Base-by-base conservation (phyloP, 2,888 invertebrate species). In the Tribolium freemani region DNA sequence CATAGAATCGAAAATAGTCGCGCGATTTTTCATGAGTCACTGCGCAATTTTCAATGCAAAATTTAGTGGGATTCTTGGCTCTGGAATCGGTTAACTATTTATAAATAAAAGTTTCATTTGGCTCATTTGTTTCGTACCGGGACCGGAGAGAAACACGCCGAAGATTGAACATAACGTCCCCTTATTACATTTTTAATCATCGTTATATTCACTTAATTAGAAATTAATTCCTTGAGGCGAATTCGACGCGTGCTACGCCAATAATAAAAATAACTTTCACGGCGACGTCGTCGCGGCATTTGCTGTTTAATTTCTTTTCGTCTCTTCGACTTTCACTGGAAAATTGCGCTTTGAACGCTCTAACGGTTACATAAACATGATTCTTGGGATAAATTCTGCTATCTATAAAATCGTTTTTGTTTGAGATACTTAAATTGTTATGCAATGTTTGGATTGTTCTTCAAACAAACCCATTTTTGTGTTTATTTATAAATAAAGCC, bases 91-190 rank as follows among this genome's bases (percentile, higher is more conserved):
- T 38, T 30, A n/a, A n/a, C n/a, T n/a, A 26, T 54, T 64, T 64
- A 64, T 64, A 64, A 64, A 64, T 64, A 64, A 64, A 64, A 64
- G 45, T 45, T 45, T 64, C 64, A 20, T 38, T 54, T 45, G 54
- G 63, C 50, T 50, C 60, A 45, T 30, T 21, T 21, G 54, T n/a
- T 10, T 10, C 11, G 21, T 20, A 30, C 54, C 13, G 48, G 48
- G 13, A 48, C 6, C 11, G 11, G 11, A 16, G 11, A 16, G 53
- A 53, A 53, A 8, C 38, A 5, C 4, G 6, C 3, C 38, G n/a
- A 38, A 1, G 9, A 53, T n/a, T 53, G 6, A 53, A 53, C 38
- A n/a, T 38, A 53, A 53, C 38, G 1, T 38, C 38, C 38, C 38
- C 38, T 38, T 31, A 51, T 51, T 31, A 31, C 1, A 31, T 31